Evolutionary conservation across 2,888 invertebrate genomes (phyloP).

Genomic region (Tenthredo livida): DNA sequence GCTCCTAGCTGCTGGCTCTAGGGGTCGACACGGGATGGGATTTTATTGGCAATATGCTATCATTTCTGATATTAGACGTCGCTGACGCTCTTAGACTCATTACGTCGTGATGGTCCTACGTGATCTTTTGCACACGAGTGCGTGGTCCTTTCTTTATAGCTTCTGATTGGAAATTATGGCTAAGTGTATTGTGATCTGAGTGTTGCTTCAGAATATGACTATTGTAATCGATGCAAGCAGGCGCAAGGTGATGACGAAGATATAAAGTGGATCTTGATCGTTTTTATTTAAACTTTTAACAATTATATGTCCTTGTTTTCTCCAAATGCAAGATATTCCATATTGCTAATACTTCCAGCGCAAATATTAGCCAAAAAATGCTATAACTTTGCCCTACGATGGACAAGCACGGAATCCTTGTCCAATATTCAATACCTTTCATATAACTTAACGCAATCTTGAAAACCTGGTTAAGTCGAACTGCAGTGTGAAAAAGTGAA

Average conservation of each 20-base stretch:
- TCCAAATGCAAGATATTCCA: not conserved
- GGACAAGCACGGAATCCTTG: not conserved
- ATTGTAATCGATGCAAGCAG: not conserved
- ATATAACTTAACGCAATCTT: not conserved
- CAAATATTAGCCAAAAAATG: not conserved
- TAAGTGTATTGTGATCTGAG: constrained; percentile 62
- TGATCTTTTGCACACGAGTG: constrained; percentile 66
- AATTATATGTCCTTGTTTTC: not conserved
- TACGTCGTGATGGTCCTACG: constrained; percentile 71
- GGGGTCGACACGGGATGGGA: constrained; percentile 58
- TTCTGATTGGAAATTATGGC: constrained; percentile 75
- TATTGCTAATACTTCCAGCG: not conserved
- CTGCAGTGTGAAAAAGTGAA: not conserved
- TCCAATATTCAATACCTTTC: not conserved
- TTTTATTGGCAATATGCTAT: constrained; percentile 79
- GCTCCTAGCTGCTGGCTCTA: constrained; percentile 15
- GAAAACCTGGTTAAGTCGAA: not conserved
- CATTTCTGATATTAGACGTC: constrained; percentile 78
- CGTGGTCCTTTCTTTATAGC: constrained; percentile 63
- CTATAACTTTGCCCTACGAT: not conserved
- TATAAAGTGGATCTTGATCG: not conserved
- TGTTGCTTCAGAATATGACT: not conserved
- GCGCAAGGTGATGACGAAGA: not conserved
- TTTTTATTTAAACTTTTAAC: not conserved
- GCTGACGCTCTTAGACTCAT: constrained; percentile 77